A percentile compares a stretch with the other conserved stretches of the same genome.
Conservation (phyloP, 2,888 invertebrate species). For the Mongoloraphidia duomilia region DNA sequence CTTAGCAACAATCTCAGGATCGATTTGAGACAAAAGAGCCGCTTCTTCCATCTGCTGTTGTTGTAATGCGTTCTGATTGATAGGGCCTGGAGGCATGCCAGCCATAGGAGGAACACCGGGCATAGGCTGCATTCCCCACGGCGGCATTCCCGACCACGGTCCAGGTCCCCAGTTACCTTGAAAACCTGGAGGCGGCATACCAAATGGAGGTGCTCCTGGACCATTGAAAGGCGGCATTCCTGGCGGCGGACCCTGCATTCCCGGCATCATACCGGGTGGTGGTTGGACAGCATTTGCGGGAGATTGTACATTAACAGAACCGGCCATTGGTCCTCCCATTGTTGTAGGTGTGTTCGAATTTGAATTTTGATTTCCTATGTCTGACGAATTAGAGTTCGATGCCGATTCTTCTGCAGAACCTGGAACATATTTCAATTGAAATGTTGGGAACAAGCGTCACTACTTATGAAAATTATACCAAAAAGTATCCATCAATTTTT, state of each 20-base stretch:
- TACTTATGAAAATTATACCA: too few relatives aligned
- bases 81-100: conserved; percentile 27
- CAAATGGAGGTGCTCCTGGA: conserved; percentile 43
- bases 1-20: conserved; percentile 57
- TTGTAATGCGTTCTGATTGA: conserved; percentile 30
- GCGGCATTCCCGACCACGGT: conserved; percentile 15
- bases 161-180: conserved; percentile 25
- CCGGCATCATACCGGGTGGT: conserved; percentile 26
- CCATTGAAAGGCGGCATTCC: conserved; percentile 41
- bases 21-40: conserved; percentile 38
- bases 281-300: conserved; percentile 13
- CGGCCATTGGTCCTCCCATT: not conserved
- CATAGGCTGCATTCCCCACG: conserved; percentile 12
- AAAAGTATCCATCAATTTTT: too few relatives aligned
- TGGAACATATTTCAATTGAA: too few relatives aligned
- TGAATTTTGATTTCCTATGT: too few relatives aligned
- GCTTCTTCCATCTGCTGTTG: conserved; percentile 23
- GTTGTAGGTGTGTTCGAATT: too few relatives aligned
- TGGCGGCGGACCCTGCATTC: conserved; percentile 26
- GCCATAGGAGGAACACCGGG: conserved; percentile 25
- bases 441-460: too few relatives aligned
- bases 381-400: too few relatives aligned
- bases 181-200: conserved; percentile 56
- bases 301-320: conserved; percentile 9
- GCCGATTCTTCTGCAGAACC: too few relatives aligned